Evolutionary conservation across 2,113 vertebrate genomes (phyloP).

Genomic region (Chascanopsetta lugubris): DNA sequence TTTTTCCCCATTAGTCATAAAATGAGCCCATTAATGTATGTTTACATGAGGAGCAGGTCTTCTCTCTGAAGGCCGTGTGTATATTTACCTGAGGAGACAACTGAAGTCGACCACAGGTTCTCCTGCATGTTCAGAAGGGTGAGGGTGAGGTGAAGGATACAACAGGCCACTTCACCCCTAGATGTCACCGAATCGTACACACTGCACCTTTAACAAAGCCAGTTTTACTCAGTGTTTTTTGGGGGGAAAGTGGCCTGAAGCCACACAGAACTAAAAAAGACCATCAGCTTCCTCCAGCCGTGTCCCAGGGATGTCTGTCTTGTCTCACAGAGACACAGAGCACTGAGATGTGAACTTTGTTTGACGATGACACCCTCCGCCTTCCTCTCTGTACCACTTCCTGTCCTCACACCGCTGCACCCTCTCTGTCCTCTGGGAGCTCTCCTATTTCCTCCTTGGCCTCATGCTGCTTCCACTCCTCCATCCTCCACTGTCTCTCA

Average conservation of each 20-base stretch:
- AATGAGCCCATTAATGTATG: too few species aligned
- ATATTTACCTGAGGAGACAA: too few species aligned
- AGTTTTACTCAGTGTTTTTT: neutral
- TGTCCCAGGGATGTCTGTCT: slow-evolving; percentile 8
- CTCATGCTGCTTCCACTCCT: slow-evolving; percentile 1
- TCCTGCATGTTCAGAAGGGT: too few species aligned
- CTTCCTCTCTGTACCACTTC: slow-evolving; percentile 42
- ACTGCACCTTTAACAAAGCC: too few species aligned
- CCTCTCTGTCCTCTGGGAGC: slow-evolving; percentile 19
- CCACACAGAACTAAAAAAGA: neutral
- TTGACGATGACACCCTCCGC: slow-evolving; percentile 59
- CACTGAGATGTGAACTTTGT: slow-evolving; percentile 40
- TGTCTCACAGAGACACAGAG: neutral
- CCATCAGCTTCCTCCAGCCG: neutral
- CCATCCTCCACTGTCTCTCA: slow-evolving; percentile 6
- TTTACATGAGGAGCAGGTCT: too few species aligned
- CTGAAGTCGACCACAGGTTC: too few species aligned
- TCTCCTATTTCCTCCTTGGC: neutral
- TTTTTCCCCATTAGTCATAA: too few species aligned
- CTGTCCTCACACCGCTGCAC: slow-evolving; percentile 17
- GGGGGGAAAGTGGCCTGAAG: too few species aligned
- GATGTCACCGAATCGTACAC: too few species aligned
- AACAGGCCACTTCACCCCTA: too few species aligned
- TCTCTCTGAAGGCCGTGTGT: too few species aligned
- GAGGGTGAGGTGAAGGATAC: neutral